phyloP scores from a whole-genome alignment of 2,888 invertebrate genomes.

The Sarcophaga variegata region DNA sequence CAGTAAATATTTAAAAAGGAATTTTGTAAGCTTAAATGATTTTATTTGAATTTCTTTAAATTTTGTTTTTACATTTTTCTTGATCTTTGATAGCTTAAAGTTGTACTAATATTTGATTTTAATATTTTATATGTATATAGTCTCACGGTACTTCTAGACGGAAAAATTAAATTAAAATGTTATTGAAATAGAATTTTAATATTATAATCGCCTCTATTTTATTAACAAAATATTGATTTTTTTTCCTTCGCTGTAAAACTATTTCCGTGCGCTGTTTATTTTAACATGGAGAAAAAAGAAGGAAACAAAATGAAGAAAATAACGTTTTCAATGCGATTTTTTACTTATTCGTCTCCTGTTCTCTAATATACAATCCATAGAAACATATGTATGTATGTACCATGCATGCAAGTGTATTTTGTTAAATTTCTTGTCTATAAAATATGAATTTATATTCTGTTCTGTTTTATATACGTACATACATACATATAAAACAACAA shows the following conservation, averaged over 20 bases:
- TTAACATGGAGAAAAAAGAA: not conserved
- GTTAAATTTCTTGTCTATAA: too few species aligned
- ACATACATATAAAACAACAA: too few species aligned
- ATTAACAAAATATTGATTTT: conserved; percentile 24
- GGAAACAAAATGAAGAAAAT: too few species aligned
- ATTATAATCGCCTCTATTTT: conserved; percentile 7
- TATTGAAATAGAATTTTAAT: too few species aligned
- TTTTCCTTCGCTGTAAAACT: conserved; percentile 19
- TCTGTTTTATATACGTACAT: too few species aligned
- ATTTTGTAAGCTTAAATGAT: too few species aligned
- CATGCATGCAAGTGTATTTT: not conserved
- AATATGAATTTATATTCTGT: too few species aligned
- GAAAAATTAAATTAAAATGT: too few species aligned
- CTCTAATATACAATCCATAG: conserved; percentile 12
- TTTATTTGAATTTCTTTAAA: too few species aligned
- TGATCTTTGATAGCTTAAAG: not conserved
- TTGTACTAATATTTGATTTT: not conserved
- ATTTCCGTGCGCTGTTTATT: conserved; percentile 56
- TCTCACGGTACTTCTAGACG: too few species aligned
- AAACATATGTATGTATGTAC: conserved; percentile 23
- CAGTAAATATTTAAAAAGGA: too few species aligned
- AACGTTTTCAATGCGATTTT: not conserved
- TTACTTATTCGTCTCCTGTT: not conserved
- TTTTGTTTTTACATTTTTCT: not conserved
- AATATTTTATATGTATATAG: not conserved